Conservation (phyloP, 1,140 invertebrate genomes). For the Drosophila tani region DNA sequence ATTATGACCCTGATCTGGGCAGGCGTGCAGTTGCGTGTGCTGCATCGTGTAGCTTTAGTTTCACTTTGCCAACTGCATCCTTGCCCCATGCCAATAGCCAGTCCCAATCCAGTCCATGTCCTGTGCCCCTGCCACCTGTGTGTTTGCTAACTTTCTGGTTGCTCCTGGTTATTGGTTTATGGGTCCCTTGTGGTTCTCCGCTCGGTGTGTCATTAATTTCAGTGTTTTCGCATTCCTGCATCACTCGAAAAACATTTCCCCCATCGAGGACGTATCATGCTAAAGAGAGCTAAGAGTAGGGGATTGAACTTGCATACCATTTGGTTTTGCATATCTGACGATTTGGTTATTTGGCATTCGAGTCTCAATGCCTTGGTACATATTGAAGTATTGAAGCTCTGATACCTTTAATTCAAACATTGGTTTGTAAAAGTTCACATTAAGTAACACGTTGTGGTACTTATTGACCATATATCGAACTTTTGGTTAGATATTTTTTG, state of each 20-base stretch:
- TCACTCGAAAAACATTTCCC: conserved; percentile 5
- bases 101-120: background rate
- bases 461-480: too few species aligned
- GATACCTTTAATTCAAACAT: too few species aligned
- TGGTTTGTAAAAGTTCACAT: too few species aligned
- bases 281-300: background rate
- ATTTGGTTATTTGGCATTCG: conserved; percentile 7
- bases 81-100: conserved; percentile 21
- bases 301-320: conserved; percentile 13
- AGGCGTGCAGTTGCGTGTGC: conserved; percentile 50
- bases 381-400: background rate
- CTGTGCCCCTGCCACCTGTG: background rate
- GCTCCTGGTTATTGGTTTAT: conserved; percentile 76
- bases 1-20: conserved; percentile 81
- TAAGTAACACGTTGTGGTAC: too few species aligned
- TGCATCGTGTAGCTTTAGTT: conserved; percentile 63
- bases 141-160: conserved; percentile 70
- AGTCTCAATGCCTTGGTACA: background rate
- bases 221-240: conserved; percentile 38
- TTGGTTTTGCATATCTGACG: conserved; percentile 17
- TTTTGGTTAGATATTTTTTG: too few species aligned
- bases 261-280: background rate
- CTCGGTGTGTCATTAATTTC: conserved; percentile 70
- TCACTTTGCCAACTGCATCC: conserved; percentile 74
- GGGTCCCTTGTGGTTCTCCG: conserved; percentile 47